Evolutionary conservation across 2,888 invertebrate genomes (phyloP).

Genomic region (Ramazzottius varieornatus): DNA sequence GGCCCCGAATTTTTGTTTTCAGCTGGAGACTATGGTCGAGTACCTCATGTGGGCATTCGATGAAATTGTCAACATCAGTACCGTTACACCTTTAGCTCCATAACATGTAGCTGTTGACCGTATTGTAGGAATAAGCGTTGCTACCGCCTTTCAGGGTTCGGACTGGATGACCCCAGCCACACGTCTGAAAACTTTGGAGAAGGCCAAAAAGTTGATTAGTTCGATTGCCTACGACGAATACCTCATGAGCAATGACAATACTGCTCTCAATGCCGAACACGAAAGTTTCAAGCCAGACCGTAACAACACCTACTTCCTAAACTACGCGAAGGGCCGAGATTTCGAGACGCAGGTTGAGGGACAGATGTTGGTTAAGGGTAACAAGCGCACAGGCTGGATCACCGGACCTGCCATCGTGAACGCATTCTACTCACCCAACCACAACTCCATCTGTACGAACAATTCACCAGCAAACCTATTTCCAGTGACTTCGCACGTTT

Average conservation of each 20-base stretch:
- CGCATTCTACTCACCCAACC: background rate
- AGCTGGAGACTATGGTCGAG: background rate
- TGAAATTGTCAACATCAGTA: too few relatives aligned
- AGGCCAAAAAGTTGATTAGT: background rate
- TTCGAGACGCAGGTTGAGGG: background rate
- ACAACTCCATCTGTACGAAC: slow-evolving; percentile 2
- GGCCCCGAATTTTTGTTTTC: too few relatives aligned
- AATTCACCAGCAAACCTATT: background rate
- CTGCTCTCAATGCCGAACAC: background rate
- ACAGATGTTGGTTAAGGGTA: background rate
- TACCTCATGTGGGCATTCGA: background rate
- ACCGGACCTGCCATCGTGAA: background rate
- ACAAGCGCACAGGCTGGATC: background rate
- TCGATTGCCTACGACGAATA: background rate
- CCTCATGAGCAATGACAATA: background rate
- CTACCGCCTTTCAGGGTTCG: background rate
- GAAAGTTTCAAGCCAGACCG: background rate
- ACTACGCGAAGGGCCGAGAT: background rate
- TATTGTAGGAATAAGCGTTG: too few relatives aligned
- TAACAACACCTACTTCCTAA: background rate
- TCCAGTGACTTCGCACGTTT: background rate
- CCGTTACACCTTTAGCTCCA: too few relatives aligned
- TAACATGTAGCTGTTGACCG: too few relatives aligned
- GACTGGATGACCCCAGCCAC: background rate
- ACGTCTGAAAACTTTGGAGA: background rate